Base-by-base conservation (phyloP, 1,140 invertebrate species). In the Diabrotica virgifera region DNA sequence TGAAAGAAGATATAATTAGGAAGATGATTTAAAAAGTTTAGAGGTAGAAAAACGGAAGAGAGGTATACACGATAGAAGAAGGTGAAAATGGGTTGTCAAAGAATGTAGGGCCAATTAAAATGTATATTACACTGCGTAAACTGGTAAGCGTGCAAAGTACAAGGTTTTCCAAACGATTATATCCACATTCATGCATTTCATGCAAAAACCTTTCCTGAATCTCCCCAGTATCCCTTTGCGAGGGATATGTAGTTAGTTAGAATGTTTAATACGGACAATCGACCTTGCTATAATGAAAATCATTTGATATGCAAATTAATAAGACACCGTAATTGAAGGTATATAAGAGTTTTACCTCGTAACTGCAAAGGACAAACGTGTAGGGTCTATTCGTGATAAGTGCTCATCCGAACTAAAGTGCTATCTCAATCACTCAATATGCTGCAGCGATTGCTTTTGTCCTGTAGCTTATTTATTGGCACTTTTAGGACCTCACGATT, bases 351-450 rank as follows among this genome's bases (percentile, higher is more conserved):
- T 46, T 46, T 46, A 46, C 40, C 40, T 5, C 40, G n/a, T 46
- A 46, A 46, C 40, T 3, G 40, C n/a, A 46, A 46, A 46, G 40
- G 40, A 46, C 40, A 10, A 46, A n/a, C 40, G 40, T 46, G 40
- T 46, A 46, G 40, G 40, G 40, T 46, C 40, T 46, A 5, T 46
- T 46, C 40, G 40, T 46, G 40, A 46, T 46, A 46, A 46, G 40
- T 8, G 40, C 40, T 46, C 40, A 46, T 46, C 40, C 6, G n/a
- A 46, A 46, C 40, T 3, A 46, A 46, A 46, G 40, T 46, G 40
- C 40, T 46, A 46, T 46, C 40, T 46, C 40, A 46, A 46, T 46
- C 40, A 46, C 40, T 46, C 40, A 46, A 46, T 46, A 46, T 46
- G n/a, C 40, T n/a, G 40, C 40, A n/a, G 40, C 40, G 40, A 46